Evolutionary conservation across 2,888 invertebrate species (phyloP), one percentile per base, ranked within the genome.

Genomic region (Neoascia interrupta): DNA sequence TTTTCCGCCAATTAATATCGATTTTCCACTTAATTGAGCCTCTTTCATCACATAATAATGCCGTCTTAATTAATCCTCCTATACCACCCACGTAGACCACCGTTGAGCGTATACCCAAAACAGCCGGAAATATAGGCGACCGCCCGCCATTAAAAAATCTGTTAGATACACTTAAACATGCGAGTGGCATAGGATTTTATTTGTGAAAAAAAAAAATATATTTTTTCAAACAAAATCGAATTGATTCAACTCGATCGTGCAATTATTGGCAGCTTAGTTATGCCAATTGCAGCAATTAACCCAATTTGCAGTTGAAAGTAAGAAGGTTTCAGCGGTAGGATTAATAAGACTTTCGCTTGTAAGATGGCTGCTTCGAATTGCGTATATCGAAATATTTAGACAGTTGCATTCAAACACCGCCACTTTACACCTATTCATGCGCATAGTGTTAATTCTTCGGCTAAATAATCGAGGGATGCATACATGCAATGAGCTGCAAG

Each of bases 401-500:
- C 26, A 47, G 34, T 49, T 58, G 49, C 53, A 45, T 63, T 16
- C 41, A n/a, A 39, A 41, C 41, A 51, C 34, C 31, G 18, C 37
- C 43, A 76, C 72, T 72, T 76, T 54, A 56, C 76, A 72, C 72
- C 76, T 60, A 18, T 10, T 60, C 70, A 76, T 60, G 75, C 72
- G 60, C 13, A 18, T 26, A 28, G 31, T 41, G 76, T 41, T 76
- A 76, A 76, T 76, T 64, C 47, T 47, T 76, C 76, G 64, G 72
- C 72, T 66, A 76, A 64, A 76, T 47, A 76, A 43, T 21, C 26
- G 31, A 41, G 4, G 21, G 18, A 39, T 19, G 16, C n/a, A n/a
- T n/a, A n/a, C n/a, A n/a, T 82, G 83, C 83, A 84, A 86, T 72
- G 85, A 81, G 83, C 82, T 84, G 81, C 81, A 72, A 75, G 84